phyloP scores from a whole-genome alignment of 2,113 vertebrate species.

The Phoxinus phoxinus region DNA sequence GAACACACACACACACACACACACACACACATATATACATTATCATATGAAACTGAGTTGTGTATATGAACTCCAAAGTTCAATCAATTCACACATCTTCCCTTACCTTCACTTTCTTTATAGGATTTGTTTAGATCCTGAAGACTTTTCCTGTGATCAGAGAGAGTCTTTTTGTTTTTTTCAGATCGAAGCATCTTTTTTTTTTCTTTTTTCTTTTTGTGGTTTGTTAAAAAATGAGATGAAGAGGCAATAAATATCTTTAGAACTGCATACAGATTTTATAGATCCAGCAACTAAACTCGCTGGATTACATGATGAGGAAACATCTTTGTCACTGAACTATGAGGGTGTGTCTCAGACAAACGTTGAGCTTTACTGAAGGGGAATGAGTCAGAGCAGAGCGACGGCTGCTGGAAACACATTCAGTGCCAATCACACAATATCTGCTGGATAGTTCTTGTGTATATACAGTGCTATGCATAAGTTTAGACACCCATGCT shows the following conservation, averaged over 20 bases:
- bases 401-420: neutral
- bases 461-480: no score
- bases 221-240: neutral
- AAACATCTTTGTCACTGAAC: neutral
- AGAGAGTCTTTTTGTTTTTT: neutral
- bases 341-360: neutral
- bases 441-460: neutral
- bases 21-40: no score
- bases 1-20: no score
- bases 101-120: conserved; percentile 3
- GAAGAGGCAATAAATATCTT: neutral
- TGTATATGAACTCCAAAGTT: no score
- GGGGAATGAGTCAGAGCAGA: neutral
- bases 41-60: no score
- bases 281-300: neutral
- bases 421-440: neutral
- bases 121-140: neutral
- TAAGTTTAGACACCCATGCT: no score
- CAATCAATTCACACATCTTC: neutral
- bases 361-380: neutral
- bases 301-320: neutral
- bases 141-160: neutral
- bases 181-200: neutral
- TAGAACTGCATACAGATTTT: neutral
- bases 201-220: neutral